These are phyloP conservation scores for Oscheius sp. DNA, from an alignment of 1,140 invertebrate species.

Conservation along the genomic window DNA sequence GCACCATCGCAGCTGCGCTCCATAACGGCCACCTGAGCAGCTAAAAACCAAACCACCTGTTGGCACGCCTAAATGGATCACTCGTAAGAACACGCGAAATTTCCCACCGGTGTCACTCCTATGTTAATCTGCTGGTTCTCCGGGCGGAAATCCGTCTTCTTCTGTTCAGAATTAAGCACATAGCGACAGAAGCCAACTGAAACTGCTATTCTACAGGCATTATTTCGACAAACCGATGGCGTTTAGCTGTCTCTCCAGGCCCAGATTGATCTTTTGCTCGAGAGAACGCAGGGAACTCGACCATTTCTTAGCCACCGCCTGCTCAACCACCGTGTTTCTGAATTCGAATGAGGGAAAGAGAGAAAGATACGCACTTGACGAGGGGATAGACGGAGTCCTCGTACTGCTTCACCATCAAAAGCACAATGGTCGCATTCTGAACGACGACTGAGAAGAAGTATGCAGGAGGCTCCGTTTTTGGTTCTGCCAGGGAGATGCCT, in stretches of 20 bases:
- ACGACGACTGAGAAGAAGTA: conserved; percentile 91
- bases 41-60: conserved; percentile 72
- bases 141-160: conserved; percentile 91
- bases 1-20: conserved; percentile 84
- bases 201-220: neutral
- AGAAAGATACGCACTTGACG: conserved; percentile 70
- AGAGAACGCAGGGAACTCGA: conserved; percentile 19
- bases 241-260: conserved; percentile 86
- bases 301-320: conserved; percentile 72
- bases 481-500: conserved; percentile 82
- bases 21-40: conserved; percentile 73
- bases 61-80: conserved; percentile 74
- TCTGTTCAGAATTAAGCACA: conserved; percentile 86
- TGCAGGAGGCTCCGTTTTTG: conserved; percentile 75
- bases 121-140: conserved; percentile 68
- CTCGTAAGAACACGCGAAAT: neutral
- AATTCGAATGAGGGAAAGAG: conserved; percentile 41
- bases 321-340: conserved; percentile 82
- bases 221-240: conserved; percentile 54
- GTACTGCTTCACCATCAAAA: conserved; percentile 90
- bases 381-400: conserved; percentile 83
- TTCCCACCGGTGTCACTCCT: neutral
- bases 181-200: conserved; percentile 80
- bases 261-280: conserved; percentile 79
- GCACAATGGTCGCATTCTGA: conserved; percentile 91